Conservation (phyloP, 2,797 vertebrate species). For the Chelon labrosus region DNA sequence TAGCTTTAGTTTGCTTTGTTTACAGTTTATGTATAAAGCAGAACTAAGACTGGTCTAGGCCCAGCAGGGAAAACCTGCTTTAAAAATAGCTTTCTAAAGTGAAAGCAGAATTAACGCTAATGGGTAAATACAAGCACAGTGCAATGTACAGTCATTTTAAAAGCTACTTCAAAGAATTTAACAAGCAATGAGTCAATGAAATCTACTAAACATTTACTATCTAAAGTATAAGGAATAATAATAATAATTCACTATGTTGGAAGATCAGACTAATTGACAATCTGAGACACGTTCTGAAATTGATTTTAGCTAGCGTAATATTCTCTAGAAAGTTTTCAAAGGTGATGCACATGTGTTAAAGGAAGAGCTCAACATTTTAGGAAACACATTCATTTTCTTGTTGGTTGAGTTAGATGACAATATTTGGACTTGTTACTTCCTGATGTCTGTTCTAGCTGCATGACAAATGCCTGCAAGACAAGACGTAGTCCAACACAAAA, state of each 20-base stretch:
- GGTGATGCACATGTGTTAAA: not conserved
- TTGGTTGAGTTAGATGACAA: not conserved
- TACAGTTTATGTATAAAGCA: slow-evolving; percentile 51
- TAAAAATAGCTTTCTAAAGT: slow-evolving; percentile 45
- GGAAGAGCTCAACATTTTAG: not conserved
- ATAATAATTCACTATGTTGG: slow-evolving; percentile 3
- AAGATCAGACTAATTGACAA: not conserved
- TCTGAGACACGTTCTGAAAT: not conserved
- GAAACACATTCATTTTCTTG: not conserved
- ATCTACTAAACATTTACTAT: not conserved
- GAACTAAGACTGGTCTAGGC: slow-evolving; percentile 43
- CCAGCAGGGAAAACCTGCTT: slow-evolving; percentile 15
- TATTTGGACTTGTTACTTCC: not conserved
- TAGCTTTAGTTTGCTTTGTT: slow-evolving; percentile 16
- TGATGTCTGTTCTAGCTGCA: not conserved
- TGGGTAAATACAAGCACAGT: slow-evolving; percentile 5
- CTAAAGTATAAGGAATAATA: slow-evolving; percentile 5
- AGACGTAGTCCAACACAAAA: not conserved
- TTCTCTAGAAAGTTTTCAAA: not conserved
- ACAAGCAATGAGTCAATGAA: not conserved
- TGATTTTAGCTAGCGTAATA: not conserved
- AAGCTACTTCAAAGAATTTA: not conserved
- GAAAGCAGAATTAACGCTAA: slow-evolving; percentile 10
- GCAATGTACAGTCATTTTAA: not conserved
- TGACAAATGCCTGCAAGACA: slow-evolving; percentile 4